Evolutionary conservation across 2,113 vertebrate genomes (phyloP), one percentile per base, ranked within the genome.

Genomic region (Apteryx mantelli): DNA sequence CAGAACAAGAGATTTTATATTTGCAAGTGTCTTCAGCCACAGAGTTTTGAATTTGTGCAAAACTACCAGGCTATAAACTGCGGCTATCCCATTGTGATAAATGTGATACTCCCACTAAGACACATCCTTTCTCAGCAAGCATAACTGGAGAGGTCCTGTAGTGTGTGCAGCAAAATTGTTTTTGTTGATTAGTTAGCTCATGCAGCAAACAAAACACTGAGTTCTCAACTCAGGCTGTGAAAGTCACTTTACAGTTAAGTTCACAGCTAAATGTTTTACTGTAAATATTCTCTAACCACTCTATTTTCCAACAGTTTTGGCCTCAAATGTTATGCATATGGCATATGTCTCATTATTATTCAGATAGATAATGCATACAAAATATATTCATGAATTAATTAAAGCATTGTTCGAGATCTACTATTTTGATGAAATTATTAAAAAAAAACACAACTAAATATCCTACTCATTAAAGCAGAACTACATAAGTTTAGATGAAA

Each of bases 81-180:
- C 68, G 92, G 60, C 32, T 80, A 76, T 91, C 71, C 85, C 40
- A 91, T 68, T 91, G 18, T 92, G 40, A 65, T 68, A 93, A 93
- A 66, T 82, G 63, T 34, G 86, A 64, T 89, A 40, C 61, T 92
- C 44, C 38, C 48, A 95, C 17, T 83, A 82, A 87, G n/a, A 58
- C 14, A 95, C 93, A 94, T 74, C 88, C 32, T 93, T 78, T 92
- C 85, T 95, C 74, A 86, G 55, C 44, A 79, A 96, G 53, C 82
- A 75, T 36, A 88, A 56, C 7, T 21, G 48, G 83, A 81, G 18
- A 64, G 85, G 53, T 91, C 63, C 60, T 89, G 56, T 58, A 82
- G 74, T 24, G 15, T 70, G 53, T 42, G 40, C 22, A 77, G 9
- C 14, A 65, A 56, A 70, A 44, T n/a, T 80, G 34, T 1, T 90